Evolutionary conservation across 2,888 invertebrate genomes (phyloP), one percentile per base, ranked within the genome.

Genomic region (Busseola fusca): DNA sequence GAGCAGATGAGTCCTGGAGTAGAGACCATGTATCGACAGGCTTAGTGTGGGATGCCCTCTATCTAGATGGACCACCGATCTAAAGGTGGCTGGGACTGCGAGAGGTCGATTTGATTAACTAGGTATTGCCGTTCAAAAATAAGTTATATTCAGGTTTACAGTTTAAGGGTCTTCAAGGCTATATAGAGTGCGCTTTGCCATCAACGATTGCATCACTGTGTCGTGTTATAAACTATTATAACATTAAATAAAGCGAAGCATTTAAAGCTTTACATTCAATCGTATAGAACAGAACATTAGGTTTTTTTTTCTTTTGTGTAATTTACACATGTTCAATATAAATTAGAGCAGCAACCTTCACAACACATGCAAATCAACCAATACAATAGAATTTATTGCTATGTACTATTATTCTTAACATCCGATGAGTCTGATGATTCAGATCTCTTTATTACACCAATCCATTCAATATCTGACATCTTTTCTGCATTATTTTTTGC

Each of bases 381-480:
- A 74, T 16, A 56, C 50, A 37, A 37, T 25, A 34, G 0, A 48
- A 45, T 45, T 27, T n/a, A 25, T 54, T 21, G 0, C 12, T n/a
- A 16, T 45, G 21, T 18, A n/a, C 2, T 40, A 1, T 42, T 25
- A 54, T 54, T 27, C 4, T 40, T 76, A 57, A 7, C 10, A n/a
- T 42, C 25, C 34, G 48, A 30, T 18, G 21, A 45, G n/a, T 12
- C 50, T 42, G 40, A 40, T 64, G 40, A 68, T 6, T 75, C 60
- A 54, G 40, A 54, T 48, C 7, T 57, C 18, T 21, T 42, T 21
- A 50, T 25, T 37, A 63, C 0, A 67, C 6, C 45, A 81, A 65
- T 52, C 42, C n/a, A 62, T 65, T 65, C 37, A 25, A 65, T 63
- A 63, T 65, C 50, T 59, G 18, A 42, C 54, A 56, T 64, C 42